These are phyloP conservation scores for Sebastes schlegelii DNA, from an alignment of 2,113 vertebrate genomes.

Conservation along the genomic window DNA sequence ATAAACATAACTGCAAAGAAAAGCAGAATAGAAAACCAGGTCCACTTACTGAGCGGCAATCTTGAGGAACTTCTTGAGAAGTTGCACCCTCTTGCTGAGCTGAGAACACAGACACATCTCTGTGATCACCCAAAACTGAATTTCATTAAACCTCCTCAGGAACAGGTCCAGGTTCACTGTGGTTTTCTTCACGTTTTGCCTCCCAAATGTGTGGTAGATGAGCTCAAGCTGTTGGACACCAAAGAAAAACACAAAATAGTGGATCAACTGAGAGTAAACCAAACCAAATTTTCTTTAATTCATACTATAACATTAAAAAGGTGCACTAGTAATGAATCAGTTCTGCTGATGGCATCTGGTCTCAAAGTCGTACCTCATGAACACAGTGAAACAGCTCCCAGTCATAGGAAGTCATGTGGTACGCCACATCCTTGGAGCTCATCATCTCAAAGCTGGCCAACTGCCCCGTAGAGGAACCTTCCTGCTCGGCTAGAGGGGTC, in stretches of 20 bases:
- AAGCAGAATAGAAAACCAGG: background rate
- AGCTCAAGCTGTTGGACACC: constrained; percentile 89
- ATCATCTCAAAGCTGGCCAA: constrained; percentile 94
- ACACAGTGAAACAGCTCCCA: constrained; percentile 99
- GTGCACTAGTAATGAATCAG: background rate
- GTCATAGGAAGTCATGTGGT: constrained; percentile 96
- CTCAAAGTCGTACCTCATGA: constrained; percentile 88
- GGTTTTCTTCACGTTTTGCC: constrained; percentile 94
- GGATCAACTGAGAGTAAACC: background rate
- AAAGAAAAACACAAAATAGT: constrained; percentile 1
- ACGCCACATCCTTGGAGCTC: constrained; percentile 97
- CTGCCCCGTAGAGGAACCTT: constrained; percentile 91
- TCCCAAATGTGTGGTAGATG: constrained; percentile 97
- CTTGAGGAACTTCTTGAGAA: constrained; percentile 99
- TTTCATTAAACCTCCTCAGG: constrained; percentile 97
- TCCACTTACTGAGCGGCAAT: constrained; percentile 96
- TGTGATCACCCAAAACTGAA: constrained; percentile 98
- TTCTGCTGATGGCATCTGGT: background rate
- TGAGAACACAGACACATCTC: constrained; percentile 96
- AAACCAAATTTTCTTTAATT: background rate
- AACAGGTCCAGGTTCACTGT: constrained; percentile 98
- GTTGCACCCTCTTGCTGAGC: constrained; percentile 97
- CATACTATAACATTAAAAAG: background rate
- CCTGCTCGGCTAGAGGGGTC: constrained; percentile 95
- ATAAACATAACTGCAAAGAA: background rate